A percentile compares a stretch with the other conserved stretches of the same genome.
These are phyloP conservation scores for Anas capensis DNA, from an alignment of 2,797 vertebrate species.

Conservation along the genomic window DNA sequence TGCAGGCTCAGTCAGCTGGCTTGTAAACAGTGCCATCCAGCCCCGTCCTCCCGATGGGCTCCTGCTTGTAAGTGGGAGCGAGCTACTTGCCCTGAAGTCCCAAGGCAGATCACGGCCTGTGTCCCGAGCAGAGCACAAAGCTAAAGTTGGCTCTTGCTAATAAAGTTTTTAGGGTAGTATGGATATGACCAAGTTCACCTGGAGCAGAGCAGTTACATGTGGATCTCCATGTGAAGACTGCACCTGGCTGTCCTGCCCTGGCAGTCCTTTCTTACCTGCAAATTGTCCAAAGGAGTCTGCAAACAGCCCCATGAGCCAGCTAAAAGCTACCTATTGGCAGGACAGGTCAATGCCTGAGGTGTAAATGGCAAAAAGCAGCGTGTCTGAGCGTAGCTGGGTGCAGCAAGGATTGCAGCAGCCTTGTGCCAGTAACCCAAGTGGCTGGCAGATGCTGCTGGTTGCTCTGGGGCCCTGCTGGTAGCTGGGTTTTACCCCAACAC, in stretches of 20 bases:
- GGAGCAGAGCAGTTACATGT: accelerated
- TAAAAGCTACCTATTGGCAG: neutral
- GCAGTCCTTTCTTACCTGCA: neutral
- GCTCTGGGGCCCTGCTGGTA: neutral
- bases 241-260: neutral
- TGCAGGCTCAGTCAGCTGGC: accelerated
- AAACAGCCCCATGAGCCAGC: neutral
- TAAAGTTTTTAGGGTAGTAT: neutral
- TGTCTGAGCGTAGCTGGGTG: neutral
- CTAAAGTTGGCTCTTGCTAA: neutral
- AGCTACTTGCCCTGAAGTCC: neutral
- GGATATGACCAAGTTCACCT: neutral
- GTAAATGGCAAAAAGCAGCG: neutral
- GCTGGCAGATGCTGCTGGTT: neutral
- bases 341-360: neutral
- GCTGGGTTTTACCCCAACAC: neutral
- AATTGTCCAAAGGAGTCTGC: neutral
- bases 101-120: neutral
- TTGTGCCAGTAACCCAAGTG: neutral
- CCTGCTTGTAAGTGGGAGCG: neutral
- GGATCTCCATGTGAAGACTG: neutral
- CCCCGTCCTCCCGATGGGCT: neutral
- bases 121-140: neutral
- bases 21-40: neutral
- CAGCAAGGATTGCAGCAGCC: neutral